Percentiles rank a stretch among this genome's conserved stretches.
Evolutionary conservation across 2,113 vertebrate genomes (phyloP).

Genomic region (Puntigrus tetrazona): DNA sequence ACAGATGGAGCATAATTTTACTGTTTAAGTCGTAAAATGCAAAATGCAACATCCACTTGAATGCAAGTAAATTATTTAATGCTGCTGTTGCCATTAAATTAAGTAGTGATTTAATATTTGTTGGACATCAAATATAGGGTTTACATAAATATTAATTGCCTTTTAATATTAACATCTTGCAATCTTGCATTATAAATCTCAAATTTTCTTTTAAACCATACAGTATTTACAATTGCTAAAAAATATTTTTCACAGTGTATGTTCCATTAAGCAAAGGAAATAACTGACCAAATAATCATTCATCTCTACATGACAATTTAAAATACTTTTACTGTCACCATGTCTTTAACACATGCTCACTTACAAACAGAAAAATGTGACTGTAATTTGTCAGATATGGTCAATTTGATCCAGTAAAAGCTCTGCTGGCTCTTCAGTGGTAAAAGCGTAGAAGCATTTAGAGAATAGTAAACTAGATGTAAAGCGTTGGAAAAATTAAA

Average conservation of each 20-base stretch:
- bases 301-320: neutral
- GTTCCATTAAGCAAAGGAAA: neutral
- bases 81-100: neutral
- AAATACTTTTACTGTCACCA: slow-evolving; percentile 3
- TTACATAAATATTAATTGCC: neutral
- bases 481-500: neutral
- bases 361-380: neutral
- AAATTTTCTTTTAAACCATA: too few species aligned
- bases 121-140: neutral
- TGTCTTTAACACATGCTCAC: neutral
- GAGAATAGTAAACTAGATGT: neutral
- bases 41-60: neutral
- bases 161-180: neutral
- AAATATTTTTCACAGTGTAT: neutral
- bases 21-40: too few species aligned
- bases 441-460: neutral
- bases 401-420: slow-evolving; percentile 11
- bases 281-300: neutral
- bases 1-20: neutral
- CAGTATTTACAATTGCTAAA: too few species aligned
- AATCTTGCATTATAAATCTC: too few species aligned
- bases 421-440: neutral
- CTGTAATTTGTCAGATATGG: neutral
- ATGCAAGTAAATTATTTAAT: neutral
- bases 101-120: neutral